Conservation (phyloP, 1,140 invertebrate species). For the Chironomus tepperi region DNA sequence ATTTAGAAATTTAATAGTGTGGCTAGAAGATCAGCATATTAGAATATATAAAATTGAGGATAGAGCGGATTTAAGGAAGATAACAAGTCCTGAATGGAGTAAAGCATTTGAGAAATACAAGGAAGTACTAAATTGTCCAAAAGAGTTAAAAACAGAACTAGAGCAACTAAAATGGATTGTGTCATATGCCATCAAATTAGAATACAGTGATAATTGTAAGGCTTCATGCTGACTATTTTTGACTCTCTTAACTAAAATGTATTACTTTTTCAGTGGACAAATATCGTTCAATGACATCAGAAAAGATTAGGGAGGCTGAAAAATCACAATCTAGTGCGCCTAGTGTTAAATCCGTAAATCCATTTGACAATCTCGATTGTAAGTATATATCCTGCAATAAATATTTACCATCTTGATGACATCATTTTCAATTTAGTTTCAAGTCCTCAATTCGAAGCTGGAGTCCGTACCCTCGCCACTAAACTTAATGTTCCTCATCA, state of each 20-base stretch:
- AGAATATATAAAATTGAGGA: slow-evolving; percentile 80
- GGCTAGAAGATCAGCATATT: slow-evolving; percentile 93
- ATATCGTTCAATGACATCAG: slow-evolving; percentile 57
- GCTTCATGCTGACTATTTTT: slow-evolving; percentile 25
- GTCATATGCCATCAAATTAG: slow-evolving; percentile 68
- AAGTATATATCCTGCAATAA: slow-evolving; percentile 42
- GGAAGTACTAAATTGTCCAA: slow-evolving; percentile 57
- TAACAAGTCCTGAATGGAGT: slow-evolving; percentile 55
- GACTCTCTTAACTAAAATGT: slow-evolving; percentile 26
- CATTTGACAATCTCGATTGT: slow-evolving; percentile 78
- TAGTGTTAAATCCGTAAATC: slow-evolving; percentile 66
- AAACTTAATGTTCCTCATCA: slow-evolving; percentile 71
- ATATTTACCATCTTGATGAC: not conserved
- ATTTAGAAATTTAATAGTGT: slow-evolving; percentile 71
- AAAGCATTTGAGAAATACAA: slow-evolving; percentile 68
- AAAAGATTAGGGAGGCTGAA: slow-evolving; percentile 41
- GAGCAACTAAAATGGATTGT: slow-evolving; percentile 82
- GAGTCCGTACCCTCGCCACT: slow-evolving; percentile 66
- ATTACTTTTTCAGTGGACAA: slow-evolving; percentile 52
- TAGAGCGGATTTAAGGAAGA: slow-evolving; percentile 57
- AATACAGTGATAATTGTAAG: slow-evolving; percentile 74
- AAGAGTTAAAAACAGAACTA: slow-evolving; percentile 39
- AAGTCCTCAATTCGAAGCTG: slow-evolving; percentile 71
- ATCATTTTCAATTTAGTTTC: slow-evolving; percentile 54
- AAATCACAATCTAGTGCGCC: slow-evolving; percentile 49